Evolutionary conservation across 1,140 invertebrate genomes (phyloP).

Genomic region (Drosophila repletoides): DNA sequence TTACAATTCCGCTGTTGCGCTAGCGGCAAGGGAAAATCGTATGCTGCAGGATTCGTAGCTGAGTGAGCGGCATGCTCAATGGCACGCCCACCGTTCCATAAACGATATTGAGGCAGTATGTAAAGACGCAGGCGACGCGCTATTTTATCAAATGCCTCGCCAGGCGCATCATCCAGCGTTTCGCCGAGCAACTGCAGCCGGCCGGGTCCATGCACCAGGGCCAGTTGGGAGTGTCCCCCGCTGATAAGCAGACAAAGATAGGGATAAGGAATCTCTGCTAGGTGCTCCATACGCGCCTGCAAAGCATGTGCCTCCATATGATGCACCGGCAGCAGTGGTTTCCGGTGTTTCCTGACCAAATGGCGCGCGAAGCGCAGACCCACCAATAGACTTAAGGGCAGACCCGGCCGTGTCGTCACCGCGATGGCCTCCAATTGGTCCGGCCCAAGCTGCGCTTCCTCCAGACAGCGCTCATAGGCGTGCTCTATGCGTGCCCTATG

Average conservation of each 20-base stretch:
- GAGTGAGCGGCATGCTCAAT: constrained; percentile 91
- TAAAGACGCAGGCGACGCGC: constrained; percentile 92
- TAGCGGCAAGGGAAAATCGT: constrained; percentile 87
- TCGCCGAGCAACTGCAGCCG: constrained; percentile 92
- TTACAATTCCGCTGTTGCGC: constrained; percentile 87
- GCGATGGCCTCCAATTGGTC: constrained; percentile 94
- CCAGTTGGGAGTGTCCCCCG: constrained; percentile 95
- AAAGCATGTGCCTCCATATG: constrained; percentile 99
- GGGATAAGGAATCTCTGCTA: constrained; percentile 89
- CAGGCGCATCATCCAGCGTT: constrained; percentile 93
- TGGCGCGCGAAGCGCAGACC: constrained; percentile 93
- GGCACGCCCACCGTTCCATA: constrained; percentile 91
- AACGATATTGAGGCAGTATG: constrained; percentile 88
- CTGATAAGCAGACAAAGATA: constrained; percentile 95
- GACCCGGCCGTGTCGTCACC: constrained; percentile 93
- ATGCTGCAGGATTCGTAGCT: constrained; percentile 86
- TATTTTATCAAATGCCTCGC: constrained; percentile 95
- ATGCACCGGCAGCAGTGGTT: constrained; percentile 97
- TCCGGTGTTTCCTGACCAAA: constrained; percentile 87
- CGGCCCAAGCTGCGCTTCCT: constrained; percentile 86
- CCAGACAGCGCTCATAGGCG: constrained; percentile 88
- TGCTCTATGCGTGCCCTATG: constrained; percentile 91
- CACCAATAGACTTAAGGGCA: constrained; percentile 90
- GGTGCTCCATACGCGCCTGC: constrained; percentile 87
- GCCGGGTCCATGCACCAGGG: constrained; percentile 89